Conservation (phyloP, 2,888 invertebrate genomes). For the Meiosimyza platycephala region DNA sequence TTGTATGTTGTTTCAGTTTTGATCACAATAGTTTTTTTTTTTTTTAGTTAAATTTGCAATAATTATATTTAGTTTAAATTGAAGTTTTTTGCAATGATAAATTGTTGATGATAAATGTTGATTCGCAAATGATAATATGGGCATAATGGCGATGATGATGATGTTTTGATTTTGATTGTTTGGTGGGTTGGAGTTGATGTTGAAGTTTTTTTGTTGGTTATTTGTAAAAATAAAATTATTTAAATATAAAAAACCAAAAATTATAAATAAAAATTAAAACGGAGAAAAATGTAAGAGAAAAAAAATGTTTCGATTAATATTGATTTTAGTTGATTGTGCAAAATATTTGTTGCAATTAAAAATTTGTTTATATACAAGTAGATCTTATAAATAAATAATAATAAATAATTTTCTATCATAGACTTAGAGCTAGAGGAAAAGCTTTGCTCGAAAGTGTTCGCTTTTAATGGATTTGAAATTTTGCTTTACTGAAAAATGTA, state of each 20-base stretch:
- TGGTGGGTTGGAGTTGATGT: slow-evolving; percentile 14
- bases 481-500: too few species aligned
- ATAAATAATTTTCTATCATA: too few species aligned
- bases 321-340: slow-evolving; percentile 4
- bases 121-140: too few species aligned
- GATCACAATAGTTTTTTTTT: slow-evolving; percentile 15
- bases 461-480: too few species aligned
- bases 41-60: neutral
- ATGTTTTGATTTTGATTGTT: slow-evolving; percentile 20
- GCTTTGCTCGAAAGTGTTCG: too few species aligned
- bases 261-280: slow-evolving; percentile 36
- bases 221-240: slow-evolving; percentile 30
- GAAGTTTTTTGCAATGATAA: too few species aligned
- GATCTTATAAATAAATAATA: too few species aligned
- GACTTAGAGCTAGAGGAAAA: too few species aligned
- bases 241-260: slow-evolving; percentile 36
- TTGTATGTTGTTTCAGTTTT: slow-evolving; percentile 24
- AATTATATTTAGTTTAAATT: too few species aligned
- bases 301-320: slow-evolving; percentile 45
- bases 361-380: too few species aligned
- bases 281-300: slow-evolving; percentile 48
- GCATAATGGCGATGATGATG: neutral
- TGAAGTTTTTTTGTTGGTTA: slow-evolving; percentile 23
- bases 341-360: too few species aligned
- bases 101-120: too few species aligned